Evolutionary conservation across 2,797 vertebrate species (phyloP).

Genomic region (Trachops cirrhosus): DNA sequence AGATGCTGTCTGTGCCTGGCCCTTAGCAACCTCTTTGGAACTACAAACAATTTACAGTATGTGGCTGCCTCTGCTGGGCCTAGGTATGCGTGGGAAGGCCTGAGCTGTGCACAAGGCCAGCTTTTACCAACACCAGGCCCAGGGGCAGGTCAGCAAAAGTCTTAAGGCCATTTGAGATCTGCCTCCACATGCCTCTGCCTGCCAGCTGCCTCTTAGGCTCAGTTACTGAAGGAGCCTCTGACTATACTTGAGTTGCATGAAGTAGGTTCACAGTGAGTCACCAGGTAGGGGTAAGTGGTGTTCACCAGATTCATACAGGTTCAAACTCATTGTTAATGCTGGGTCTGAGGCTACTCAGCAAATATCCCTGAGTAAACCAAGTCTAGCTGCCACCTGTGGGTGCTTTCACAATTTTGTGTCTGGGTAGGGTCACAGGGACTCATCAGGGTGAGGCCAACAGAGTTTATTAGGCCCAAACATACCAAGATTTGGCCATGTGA

Average conservation of each 20-base stretch:
- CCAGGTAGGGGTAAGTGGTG: neutral
- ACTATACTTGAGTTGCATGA: neutral
- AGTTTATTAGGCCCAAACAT: neutral
- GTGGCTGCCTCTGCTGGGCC: neutral
- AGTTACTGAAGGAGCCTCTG: neutral
- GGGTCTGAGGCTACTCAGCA: neutral
- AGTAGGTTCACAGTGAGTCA: neutral
- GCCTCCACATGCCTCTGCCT: neutral
- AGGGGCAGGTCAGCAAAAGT: neutral
- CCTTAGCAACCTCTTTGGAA: too few relatives aligned
- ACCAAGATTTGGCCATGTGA: neutral
- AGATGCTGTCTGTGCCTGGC: too few relatives aligned
- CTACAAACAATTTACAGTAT: too few relatives aligned
- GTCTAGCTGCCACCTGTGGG: neutral
- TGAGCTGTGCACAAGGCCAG: neutral
- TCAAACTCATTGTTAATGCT: neutral
- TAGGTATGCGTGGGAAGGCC: neutral
- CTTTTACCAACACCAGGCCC: neutral
- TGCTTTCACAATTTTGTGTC: neutral
- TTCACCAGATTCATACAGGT: neutral
- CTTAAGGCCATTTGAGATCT: neutral
- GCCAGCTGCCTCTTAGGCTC: neutral
- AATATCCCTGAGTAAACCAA: neutral
- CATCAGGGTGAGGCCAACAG: neutral
- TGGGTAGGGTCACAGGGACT: neutral